These are phyloP conservation scores for Anoura caudifer DNA, from an alignment of 2,113 vertebrate genomes.

Conservation along the genomic window DNA sequence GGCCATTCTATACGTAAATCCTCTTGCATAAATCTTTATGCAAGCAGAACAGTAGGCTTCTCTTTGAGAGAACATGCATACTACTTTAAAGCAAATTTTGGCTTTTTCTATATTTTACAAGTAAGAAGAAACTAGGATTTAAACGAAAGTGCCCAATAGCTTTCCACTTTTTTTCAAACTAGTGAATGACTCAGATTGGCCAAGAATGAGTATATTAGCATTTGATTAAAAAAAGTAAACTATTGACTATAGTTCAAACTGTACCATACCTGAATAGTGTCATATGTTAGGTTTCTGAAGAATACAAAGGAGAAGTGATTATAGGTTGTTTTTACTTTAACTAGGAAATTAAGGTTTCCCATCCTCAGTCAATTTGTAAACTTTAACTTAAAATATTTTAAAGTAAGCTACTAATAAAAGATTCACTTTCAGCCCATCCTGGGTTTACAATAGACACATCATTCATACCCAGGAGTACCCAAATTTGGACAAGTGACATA, in stretches of 20 bases:
- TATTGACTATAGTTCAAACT: not conserved
- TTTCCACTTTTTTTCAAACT: not conserved
- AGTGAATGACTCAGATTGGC: not conserved
- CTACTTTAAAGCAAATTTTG: not conserved
- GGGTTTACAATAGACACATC: not conserved
- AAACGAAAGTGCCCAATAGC: not conserved
- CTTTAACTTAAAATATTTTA: not conserved
- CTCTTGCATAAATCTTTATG: not conserved
- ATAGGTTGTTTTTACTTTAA: not conserved
- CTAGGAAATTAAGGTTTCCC: not conserved
- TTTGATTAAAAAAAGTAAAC: not conserved
- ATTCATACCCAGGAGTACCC: not conserved
- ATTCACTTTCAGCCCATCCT: not conserved
- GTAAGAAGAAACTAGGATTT: not conserved
- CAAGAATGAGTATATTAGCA: not conserved
- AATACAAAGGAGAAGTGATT: not conserved
- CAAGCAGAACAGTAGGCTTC: not conserved
- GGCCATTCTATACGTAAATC: not conserved
- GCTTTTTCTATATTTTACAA: not conserved
- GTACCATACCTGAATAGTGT: not conserved
- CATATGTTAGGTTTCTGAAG: not conserved
- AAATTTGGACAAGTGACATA: not conserved
- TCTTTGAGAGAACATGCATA: not conserved
- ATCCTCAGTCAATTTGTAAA: not conserved
- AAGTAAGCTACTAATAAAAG: not conserved